Evolutionary conservation across 2,797 vertebrate species (phyloP).

Genomic region (Tangara arthus): DNA sequence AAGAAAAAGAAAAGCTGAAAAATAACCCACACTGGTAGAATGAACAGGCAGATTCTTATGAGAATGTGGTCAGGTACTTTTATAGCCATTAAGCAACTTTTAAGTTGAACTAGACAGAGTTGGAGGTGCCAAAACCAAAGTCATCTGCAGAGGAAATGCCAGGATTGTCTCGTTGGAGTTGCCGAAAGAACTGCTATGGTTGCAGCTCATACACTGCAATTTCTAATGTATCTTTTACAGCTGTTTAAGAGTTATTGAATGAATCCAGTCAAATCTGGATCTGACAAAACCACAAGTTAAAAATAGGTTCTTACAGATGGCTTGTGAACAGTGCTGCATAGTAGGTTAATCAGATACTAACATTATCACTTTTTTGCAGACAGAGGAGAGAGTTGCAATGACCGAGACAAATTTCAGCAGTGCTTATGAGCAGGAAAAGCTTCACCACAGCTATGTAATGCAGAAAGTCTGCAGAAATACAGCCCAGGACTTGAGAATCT

Average conservation of each 20-base stretch:
- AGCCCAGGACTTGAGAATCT: not conserved
- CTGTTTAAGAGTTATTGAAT: not conserved
- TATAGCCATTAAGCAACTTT: conserved; percentile 27
- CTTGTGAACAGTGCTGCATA: not conserved
- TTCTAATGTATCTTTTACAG: not conserved
- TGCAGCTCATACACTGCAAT: not conserved
- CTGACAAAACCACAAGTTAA: not conserved
- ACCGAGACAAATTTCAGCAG: not conserved
- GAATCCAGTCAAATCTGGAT: conserved; percentile 8
- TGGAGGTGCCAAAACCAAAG: conserved; percentile 37
- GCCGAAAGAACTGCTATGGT: not conserved
- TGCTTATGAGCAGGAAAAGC: not conserved
- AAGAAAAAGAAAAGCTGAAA: not conserved
- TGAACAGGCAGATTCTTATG: not conserved
- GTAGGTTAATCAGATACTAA: not conserved
- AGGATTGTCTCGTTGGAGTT: not conserved
- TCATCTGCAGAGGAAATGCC: conserved; percentile 23
- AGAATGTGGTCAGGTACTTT: conserved; percentile 6
- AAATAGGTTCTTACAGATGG: not conserved
- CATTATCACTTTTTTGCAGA: not conserved
- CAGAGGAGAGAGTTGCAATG: not conserved
- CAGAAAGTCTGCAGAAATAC: not conserved
- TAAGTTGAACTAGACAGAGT: conserved; percentile 4
- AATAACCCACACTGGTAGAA: not conserved
- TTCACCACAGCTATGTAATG: not conserved